Evolutionary conservation across 2,113 vertebrate species (phyloP), one percentile per base, ranked within the genome.

Genomic region (Formicarius rufipectus): DNA sequence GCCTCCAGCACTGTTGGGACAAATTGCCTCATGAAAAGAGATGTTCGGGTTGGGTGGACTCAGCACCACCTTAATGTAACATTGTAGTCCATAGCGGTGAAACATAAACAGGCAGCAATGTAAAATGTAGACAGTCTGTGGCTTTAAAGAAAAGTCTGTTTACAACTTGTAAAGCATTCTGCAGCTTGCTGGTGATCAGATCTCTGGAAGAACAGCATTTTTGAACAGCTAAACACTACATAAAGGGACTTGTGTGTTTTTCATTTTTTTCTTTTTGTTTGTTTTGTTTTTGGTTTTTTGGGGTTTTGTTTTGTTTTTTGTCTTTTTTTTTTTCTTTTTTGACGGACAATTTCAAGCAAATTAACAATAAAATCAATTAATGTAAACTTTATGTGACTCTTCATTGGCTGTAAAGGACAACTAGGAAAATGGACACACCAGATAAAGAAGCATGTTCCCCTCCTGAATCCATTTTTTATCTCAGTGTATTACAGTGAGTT

Each of bases 391-490:
- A 68, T 3, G 8, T 58, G 44, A 73, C 74, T 92, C 89, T 91
- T 84, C 56, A 50, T 19, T 82, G 49, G 53, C 60, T 90, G 52
- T 66, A 87, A 93, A 95, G 74, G 75, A 82, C 69, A 71, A 68
- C 7, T 53, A 59, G 84, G 42, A 63, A 63, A 84, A 90, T 56
- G 42, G 67, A 72, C 31, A 56, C 62, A 89, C 30, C 35, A 50
- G 67, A 84, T 62, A 67, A 91, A 89, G 67, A 21, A 76, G 17
- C 74, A 42, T 60, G 17, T 40, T 84, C 24, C 37, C 55, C 83
- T 93, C 62, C 89, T 75, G 72, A 84, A 75, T 56, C 42, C 37
- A 93, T 87, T 92, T 90, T 94, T 94, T 87, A 88, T 72, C 52
- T 82, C 28, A 49, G 47, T 53, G 24, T 84, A 55, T 44, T 94